These are phyloP conservation scores for Chunga burmeisteri DNA, from an alignment of 2,113 vertebrate species.

Conservation along the genomic window DNA sequence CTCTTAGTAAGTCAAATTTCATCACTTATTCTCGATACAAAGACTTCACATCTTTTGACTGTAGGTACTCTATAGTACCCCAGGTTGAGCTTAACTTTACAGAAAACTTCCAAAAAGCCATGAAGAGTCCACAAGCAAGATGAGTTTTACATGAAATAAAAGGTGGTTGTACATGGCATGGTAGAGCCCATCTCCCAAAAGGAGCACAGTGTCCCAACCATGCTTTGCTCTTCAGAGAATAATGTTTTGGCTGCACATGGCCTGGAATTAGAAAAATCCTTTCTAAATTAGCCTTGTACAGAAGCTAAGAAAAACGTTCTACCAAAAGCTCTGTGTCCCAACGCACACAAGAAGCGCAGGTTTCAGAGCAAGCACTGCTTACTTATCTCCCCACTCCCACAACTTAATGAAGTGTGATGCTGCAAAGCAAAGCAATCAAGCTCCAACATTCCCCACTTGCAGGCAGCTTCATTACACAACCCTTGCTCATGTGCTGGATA, in stretches of 20 bases:
- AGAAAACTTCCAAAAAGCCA: background rate
- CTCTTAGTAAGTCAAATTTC: background rate
- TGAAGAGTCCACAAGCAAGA: background rate
- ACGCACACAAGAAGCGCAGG: background rate
- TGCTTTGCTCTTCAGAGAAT: background rate
- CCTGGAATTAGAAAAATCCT: background rate
- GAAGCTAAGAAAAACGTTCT: background rate
- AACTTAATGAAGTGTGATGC: background rate
- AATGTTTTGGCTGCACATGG: background rate
- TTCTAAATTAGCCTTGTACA: background rate
- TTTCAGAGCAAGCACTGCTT: background rate
- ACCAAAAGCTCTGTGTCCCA: background rate
- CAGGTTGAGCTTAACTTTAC: background rate
- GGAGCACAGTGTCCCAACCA: accelerated
- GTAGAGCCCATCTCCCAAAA: background rate
- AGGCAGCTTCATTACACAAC: background rate
- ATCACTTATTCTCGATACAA: background rate
- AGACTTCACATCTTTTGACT: background rate
- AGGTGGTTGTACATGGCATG: background rate
- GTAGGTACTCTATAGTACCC: accelerated
- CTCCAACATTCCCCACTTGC: background rate
- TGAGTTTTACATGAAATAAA: background rate
- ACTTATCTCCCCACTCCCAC: background rate
- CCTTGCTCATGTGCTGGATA: background rate
- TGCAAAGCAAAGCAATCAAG: background rate